Evolutionary conservation across 1,140 invertebrate genomes (phyloP), one percentile per base, ranked within the genome.

Genomic region (Thrips palmi): DNA sequence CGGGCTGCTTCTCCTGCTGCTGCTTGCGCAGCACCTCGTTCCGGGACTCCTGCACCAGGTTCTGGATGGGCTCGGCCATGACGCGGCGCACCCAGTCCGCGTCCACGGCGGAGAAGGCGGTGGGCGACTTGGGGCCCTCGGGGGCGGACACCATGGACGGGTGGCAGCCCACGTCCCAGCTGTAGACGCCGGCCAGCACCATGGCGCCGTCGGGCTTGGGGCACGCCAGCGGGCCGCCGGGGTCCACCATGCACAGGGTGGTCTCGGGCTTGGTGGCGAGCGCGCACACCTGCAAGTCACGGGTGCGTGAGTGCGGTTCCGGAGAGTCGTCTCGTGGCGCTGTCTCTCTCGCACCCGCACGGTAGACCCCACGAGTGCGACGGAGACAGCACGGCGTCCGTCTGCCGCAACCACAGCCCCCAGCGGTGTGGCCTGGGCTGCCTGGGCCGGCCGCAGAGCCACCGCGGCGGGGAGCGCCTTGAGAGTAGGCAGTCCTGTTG

Each of bases 221-320:
- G 50, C 81, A 85, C 10, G 76, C 79, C 11, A 85, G 54, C 3
- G 80, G 78, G 45, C 77, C 75, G 15, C 81, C 81, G 27, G 71
- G 63, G 51, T 84, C 79, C 2, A 80, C 75, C 64, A 79, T 58
- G 15, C 57, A 59, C 45, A 60, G 47, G 23, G 60, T 60, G 37
- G 60, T 54, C 10, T 41, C 48, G 5, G 52, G 43, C 3, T 51
- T 40, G 0, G 50, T 49, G 3, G 57, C 45, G 36, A 52, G 52
- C n/a, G 41, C 47, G 21, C 59, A 62, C 11, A 60, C 50, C 25
- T 53, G 37, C 4, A 47, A 49, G 4, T 58, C 47, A 25, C 54
- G 51, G 14, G 52, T 12, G 11, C 52, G 40, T 0, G 54, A 28
- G 0, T 30, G 36, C 2, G 39, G 37, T 22, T 57, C 48, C 1